Evolutionary conservation across 2,797 vertebrate genomes (phyloP), one percentile per base, ranked within the genome.

Genomic region (Coendou prehensilis): DNA sequence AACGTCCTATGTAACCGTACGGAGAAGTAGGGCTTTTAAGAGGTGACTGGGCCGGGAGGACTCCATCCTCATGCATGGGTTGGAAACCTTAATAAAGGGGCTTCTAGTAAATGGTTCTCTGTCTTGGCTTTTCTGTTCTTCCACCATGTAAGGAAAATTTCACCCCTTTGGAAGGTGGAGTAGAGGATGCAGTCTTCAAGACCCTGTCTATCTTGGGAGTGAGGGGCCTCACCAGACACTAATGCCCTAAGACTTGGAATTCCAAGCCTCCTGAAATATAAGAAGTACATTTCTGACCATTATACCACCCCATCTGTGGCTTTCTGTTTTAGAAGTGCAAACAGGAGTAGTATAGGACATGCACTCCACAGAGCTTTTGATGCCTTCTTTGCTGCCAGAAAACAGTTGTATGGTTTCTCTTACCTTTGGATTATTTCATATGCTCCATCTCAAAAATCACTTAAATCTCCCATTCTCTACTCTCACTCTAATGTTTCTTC

Each of bases 401-500:
- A 67, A 69, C 37, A 14, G 20, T 22, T 8, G 2, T 5, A 67
- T 50, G 4, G 17, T 7, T 28, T 79, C 47, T 61, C 2, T 47
- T 15, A 47, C 4, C 30, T 17, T 15, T 18, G 26, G 33, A 14
- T 37, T 45, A 20, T n/a, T 37, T 33, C 6, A 0, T 23, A 13
- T 4, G 20, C 37, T 56, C n/a, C 7, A 15, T 2, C 50, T 52
- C 5, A 1, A 30, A 71, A 56, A 63, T 17, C 15, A 2, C 33
- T 6, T 2, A 69, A 3, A 45, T 7, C 18, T 7, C 1, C 30
- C 1, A 6, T 14, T 6, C 45, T 20, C 54, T 33, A 0, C 0
- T 8, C 47, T 78, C 61, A 20, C 37, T 69, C 1, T 23, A 59
- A 15, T 1, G 8, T 17, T 23, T n/a, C 28, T 0, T 18, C 26